Evolutionary conservation across 2,888 invertebrate species (phyloP).

Genomic region (Habroteleia sp.): DNA sequence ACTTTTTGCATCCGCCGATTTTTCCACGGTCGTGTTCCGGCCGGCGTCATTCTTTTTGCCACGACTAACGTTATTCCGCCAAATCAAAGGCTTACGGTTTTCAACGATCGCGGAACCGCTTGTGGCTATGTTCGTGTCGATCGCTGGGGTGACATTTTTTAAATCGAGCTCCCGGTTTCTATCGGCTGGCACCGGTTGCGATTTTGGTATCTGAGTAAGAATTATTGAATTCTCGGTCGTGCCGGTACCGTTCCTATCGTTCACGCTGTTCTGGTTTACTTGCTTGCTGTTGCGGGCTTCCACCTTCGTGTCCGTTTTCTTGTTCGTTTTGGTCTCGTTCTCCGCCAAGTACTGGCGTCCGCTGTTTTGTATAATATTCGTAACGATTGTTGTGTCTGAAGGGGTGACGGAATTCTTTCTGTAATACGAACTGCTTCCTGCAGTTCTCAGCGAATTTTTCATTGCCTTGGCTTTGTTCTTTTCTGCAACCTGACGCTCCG

Average conservation of each 20-base stretch:
- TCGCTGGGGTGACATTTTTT: not conserved
- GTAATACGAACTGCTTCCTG: conserved; percentile 69
- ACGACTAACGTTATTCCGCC: conserved; percentile 48
- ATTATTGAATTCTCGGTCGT: conserved; percentile 66
- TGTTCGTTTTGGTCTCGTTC: conserved; percentile 57
- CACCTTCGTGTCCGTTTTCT: conserved; percentile 46
- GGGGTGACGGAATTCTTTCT: conserved; percentile 68
- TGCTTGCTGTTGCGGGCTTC: conserved; percentile 52
- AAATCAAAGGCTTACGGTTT: conserved; percentile 56
- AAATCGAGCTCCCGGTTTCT: not conserved
- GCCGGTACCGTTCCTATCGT: conserved; percentile 30
- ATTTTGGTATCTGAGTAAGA: conserved; percentile 69
- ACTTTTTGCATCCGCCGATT: conserved; percentile 26
- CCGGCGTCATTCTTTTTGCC: conserved; percentile 39
- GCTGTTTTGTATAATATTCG: conserved; percentile 71
- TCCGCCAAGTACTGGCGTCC: conserved; percentile 57
- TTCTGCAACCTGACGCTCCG: conserved; percentile 74
- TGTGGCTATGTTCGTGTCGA: not conserved
- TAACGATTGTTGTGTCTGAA: conserved; percentile 71
- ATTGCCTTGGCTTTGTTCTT: conserved; percentile 74
- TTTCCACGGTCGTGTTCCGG: conserved; percentile 30
- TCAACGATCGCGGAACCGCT: conserved; percentile 4
- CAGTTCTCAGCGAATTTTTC: conserved; percentile 70
- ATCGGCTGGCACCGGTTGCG: not conserved
- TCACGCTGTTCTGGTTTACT: not conserved